Percentiles rank a stretch among this genome's conserved stretches.
Conservation (phyloP, 2,113 vertebrate species). For the Lota lota region DNA sequence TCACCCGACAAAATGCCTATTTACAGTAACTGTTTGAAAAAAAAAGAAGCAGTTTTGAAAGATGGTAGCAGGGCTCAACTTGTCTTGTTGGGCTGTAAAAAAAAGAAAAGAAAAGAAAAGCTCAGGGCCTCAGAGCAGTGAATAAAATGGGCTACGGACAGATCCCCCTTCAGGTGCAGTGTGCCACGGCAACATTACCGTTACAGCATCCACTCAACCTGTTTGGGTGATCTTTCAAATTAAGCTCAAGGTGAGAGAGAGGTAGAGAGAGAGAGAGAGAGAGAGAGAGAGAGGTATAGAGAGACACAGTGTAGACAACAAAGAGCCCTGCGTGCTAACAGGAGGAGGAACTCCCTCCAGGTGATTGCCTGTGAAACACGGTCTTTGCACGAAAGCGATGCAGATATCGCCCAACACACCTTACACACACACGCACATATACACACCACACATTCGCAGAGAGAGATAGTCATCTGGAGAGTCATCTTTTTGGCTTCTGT, state of each 20-base stretch:
- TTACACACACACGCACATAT: constrained; percentile 37
- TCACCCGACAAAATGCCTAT: constrained; percentile 31
- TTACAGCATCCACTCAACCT: constrained; percentile 77
- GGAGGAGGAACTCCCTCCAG: constrained; percentile 73
- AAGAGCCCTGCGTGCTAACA: constrained; percentile 69
- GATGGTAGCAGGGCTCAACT: constrained; percentile 45
- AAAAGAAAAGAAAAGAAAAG: not conserved
- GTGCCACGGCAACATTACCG: constrained; percentile 81
- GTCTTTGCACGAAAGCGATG: constrained; percentile 69
- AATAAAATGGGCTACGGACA: constrained; percentile 66
- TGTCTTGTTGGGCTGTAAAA: constrained; percentile 58
- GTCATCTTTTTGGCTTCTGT: too few relatives aligned
- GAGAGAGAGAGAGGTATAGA: constrained; percentile 25
- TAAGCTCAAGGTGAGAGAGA: constrained; percentile 16
- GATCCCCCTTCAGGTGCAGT: constrained; percentile 79
- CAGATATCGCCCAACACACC: constrained; percentile 51
- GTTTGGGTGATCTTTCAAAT: constrained; percentile 83
- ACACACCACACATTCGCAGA: too few relatives aligned
- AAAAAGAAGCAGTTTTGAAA: constrained; percentile 12
- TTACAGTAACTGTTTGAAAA: constrained; percentile 38
- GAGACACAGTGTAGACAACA: constrained; percentile 63
- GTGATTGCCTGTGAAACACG: constrained; percentile 65
- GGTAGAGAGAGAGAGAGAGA: constrained; percentile 50
- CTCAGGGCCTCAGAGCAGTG: constrained; percentile 68
- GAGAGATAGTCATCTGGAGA: too few relatives aligned